Evolutionary conservation across 2,797 vertebrate genomes (phyloP), one percentile per base, ranked within the genome.

Genomic region (Octomys mimax): DNA sequence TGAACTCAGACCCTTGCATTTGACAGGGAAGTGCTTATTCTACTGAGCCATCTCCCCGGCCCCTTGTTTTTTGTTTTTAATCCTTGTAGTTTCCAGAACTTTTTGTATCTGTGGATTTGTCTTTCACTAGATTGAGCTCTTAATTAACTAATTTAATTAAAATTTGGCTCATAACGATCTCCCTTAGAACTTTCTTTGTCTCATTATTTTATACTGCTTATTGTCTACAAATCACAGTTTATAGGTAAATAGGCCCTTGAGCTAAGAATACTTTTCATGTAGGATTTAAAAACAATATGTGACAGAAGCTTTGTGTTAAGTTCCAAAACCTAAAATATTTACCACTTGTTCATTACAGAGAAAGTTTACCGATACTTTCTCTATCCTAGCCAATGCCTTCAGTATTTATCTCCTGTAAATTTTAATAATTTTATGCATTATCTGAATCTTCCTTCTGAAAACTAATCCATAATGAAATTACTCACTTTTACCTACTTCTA

Each of bases 311-410:
- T 61, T 42, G 12, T 73, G 26, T 42, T 61, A 21, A 52, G 39
- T 54, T 19, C 61, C 36, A 80, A 79, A 77, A 18, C 62, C 46
- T 80, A 31, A 70, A 92, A 59, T 70, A 71, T 92, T 92, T 87
- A 33, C 36, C 42, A 70, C 19, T 5, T 92, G 19, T 33, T 42
- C 75, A 19, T 73, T 42, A 71, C 26, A 85, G 39, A 62, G 64
- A 68, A 68, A 70, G 13, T 92, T 52, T 78, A 28, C 10, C 26
- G 12, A 16, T 4, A 49, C 4, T 31, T 88, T 87, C 28, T 64
- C n/a, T 82, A 13, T 49, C 22, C 9, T 81, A 70, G 7, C 22
- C 78, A 61, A 42, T 78, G 21, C 33, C 79, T 83, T 14, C 33
- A 42, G 4, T 88, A 26, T 77, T 83, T 78, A 70, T 71, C 59